phyloP scores from a whole-genome alignment of 1,140 invertebrate genomes.

The Pseudomyrmex flavicornis region DNA sequence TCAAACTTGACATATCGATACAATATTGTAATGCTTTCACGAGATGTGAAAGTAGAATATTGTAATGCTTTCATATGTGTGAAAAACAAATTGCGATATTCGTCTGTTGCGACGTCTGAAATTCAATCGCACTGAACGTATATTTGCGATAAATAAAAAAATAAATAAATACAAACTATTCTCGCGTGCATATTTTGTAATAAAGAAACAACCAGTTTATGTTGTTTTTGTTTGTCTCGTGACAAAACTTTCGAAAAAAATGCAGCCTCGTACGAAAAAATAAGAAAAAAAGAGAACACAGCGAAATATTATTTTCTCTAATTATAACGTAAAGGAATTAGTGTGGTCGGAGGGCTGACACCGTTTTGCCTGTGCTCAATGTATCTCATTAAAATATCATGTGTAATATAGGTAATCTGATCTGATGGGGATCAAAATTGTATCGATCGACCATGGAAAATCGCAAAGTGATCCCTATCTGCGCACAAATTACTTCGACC shows the following conservation, averaged over 20 bases:
- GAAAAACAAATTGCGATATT: neutral
- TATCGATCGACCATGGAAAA: conserved; percentile 58
- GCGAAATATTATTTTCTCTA: conserved; percentile 36
- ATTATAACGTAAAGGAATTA: conserved; percentile 30
- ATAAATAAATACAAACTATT: neutral
- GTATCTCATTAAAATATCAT: conserved; percentile 50
- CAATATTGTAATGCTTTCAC: no score
- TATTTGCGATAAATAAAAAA: neutral
- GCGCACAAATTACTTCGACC: conserved; percentile 48
- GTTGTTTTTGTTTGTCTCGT: neutral
- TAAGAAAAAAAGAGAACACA: neutral
- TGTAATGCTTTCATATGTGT: no score
- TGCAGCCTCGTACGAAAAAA: neutral
- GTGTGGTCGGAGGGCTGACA: neutral
- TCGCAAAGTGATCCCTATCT: conserved; percentile 52
- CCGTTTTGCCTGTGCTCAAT: conserved; percentile 26
- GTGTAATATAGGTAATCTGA: conserved; percentile 50
- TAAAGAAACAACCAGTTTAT: neutral
- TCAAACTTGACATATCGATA: neutral
- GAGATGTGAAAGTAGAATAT: no score
- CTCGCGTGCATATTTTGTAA: neutral
- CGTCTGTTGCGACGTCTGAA: neutral
- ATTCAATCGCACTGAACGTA: neutral
- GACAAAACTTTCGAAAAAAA: neutral
- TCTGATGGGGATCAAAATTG: conserved; percentile 56